phyloP scores from a whole-genome alignment of 2,888 invertebrate species.

The Melieria crassipennis region DNA sequence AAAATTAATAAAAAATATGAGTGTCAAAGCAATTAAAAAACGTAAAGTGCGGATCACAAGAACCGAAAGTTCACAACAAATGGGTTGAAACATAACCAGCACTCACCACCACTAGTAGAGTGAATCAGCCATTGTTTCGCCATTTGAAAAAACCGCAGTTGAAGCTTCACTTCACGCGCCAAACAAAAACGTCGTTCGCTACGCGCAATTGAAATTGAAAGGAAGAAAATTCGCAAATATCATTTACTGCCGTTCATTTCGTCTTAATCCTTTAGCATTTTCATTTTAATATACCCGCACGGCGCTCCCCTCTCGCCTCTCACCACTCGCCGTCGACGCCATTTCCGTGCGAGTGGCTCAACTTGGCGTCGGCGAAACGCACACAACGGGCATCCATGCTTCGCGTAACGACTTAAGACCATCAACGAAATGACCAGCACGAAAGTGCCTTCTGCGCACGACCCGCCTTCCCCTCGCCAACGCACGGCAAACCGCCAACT shows the following conservation, averaged over 20 bases:
- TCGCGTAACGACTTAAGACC: slow-evolving; percentile 43
- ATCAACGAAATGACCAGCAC: slow-evolving; percentile 48
- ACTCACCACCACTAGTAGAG: too few species aligned
- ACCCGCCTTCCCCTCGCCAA: too few species aligned
- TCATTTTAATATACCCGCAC: slow-evolving; percentile 1
- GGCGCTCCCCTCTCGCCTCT: background rate
- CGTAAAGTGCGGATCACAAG: too few species aligned
- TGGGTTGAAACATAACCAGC: too few species aligned
- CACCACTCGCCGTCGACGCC: background rate
- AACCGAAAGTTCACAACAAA: too few species aligned
- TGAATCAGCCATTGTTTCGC: too few species aligned
- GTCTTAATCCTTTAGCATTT: slow-evolving; percentile 21
- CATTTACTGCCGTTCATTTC: slow-evolving; percentile 1
- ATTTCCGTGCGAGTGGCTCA: background rate
- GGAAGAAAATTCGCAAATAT: background rate
- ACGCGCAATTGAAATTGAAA: background rate
- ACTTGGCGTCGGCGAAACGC: slow-evolving; percentile 17
- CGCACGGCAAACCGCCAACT: background rate
- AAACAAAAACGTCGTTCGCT: too few species aligned
- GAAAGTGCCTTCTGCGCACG: background rate
- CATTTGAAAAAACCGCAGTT: too few species aligned
- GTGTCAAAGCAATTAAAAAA: too few species aligned
- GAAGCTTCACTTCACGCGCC: too few species aligned
- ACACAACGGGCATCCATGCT: slow-evolving; percentile 26
- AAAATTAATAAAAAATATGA: too few species aligned